phyloP scores from a whole-genome alignment of 1,140 invertebrate genomes.

The Drosophila bipectinata region DNA sequence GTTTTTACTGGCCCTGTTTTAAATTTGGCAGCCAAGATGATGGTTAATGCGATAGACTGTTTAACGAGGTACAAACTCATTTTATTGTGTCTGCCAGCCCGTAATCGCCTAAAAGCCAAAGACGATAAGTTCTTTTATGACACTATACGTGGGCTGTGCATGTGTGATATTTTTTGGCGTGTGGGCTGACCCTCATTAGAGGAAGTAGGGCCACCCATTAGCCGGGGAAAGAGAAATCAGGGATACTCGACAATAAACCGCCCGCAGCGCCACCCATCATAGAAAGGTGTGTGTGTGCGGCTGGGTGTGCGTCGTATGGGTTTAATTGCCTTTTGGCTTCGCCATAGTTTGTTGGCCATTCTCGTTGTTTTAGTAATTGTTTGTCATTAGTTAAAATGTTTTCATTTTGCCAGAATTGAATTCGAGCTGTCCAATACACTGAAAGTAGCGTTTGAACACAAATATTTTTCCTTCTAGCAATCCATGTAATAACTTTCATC shows the following conservation, averaged over 20 bases:
- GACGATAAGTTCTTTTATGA: conserved; percentile 74
- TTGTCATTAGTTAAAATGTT: conserved; percentile 82
- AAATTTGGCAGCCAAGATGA: conserved; percentile 64
- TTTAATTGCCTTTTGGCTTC: conserved; percentile 73
- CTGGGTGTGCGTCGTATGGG: conserved; percentile 42
- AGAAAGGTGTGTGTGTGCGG: conserved; percentile 5
- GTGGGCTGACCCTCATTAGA: conserved; percentile 67
- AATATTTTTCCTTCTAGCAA: neutral
- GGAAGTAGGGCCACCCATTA: conserved; percentile 71
- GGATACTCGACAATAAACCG: conserved; percentile 15
- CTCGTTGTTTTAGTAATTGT: conserved; percentile 77
- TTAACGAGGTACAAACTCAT: conserved; percentile 79
- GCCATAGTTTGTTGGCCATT: conserved; percentile 38
- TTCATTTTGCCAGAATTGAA: conserved; percentile 61
- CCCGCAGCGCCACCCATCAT: conserved; percentile 12
- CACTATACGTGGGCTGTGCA: conserved; percentile 37
- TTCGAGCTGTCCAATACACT: neutral
- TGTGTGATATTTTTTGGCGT: conserved; percentile 29
- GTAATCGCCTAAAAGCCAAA: conserved; percentile 59
- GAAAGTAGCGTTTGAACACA: neutral
- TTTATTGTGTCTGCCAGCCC: conserved; percentile 74
- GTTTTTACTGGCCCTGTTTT: conserved; percentile 34
- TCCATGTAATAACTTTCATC: neutral
- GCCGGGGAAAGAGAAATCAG: conserved; percentile 41
- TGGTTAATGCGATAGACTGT: conserved; percentile 59